Base-by-base conservation (phyloP, 2,797 vertebrate genomes). In the Cryptoprocta ferox region DNA sequence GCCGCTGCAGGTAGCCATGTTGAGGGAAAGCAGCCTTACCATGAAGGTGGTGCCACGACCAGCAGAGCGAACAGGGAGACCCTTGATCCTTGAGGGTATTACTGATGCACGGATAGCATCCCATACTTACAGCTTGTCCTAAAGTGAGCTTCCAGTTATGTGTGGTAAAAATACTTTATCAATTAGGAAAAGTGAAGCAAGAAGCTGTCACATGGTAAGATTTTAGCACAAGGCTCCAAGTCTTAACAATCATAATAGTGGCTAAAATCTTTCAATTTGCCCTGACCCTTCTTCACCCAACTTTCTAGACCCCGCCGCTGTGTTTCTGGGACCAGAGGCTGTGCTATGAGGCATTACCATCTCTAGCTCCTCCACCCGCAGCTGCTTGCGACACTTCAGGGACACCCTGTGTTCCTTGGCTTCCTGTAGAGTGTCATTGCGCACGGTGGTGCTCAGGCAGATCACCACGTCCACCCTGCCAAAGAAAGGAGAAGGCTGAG, bases 401-500 rank as follows among this genome's bases (percentile, higher is more conserved):
- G 99, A 99, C 16, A 99, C 99, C 0, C 99, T 98, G 97, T 99
- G 99, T 90, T 99, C 99, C 98, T 99, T 99, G 95, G 97, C 99
- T 6, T 99, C 99, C 98, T 99, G 99, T 87, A 99, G 98, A 0
- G 99, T 99, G 98, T 99, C 99, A 1, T 99, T 99, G 95, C 99
- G 99, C 98, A 99, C 99, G 0, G 99, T 99, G 93, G 99, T 99
- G 98, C 99, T 99, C 98, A 99, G 99, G 97, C 99, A 99, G 97
- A 99, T 99, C 97, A 99, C 99, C 4, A 99, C 99, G 4, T 99
- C 99, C 98, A 99, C 99, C 99, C 99, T 99, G 98, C 50, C 81
- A 11, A n/a, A n/a, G 42, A 95, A 89, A 97, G n/a, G 94, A 96
- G 71, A 81, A 81, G 30, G 59, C 4, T 84, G 48, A 96, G 68